Evolutionary conservation across 2,888 invertebrate genomes (phyloP).

Genomic region (Melinaea marsaeus): DNA sequence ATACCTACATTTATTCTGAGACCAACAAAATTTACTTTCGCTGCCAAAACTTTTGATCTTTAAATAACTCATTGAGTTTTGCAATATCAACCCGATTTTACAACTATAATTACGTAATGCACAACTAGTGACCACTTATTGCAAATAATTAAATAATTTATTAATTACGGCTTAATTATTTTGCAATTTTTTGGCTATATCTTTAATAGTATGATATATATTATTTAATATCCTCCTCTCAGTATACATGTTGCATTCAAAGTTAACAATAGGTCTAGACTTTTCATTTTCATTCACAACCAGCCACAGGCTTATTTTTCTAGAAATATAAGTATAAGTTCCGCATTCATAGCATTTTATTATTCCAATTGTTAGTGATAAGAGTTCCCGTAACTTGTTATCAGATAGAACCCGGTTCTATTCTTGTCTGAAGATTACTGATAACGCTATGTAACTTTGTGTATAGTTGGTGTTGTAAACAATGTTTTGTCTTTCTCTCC

Average conservation of each 20-base stretch:
- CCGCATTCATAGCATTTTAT: neutral
- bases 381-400: slow-evolving; percentile 4
- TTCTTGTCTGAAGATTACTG: slow-evolving; percentile 4
- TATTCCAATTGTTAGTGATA: slow-evolving; percentile 1
- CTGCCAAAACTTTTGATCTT: too few species aligned
- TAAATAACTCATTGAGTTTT: too few species aligned
- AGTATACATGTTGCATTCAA: slow-evolving; percentile 7
- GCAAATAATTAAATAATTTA: too few species aligned
- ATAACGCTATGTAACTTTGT: neutral
- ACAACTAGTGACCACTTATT: too few species aligned
- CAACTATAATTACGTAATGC: too few species aligned
- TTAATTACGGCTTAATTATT: too few species aligned
- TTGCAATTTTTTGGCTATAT: too few species aligned
- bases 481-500: neutral
- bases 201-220: too few species aligned
- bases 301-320: slow-evolving; percentile 7
- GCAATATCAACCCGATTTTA: too few species aligned
- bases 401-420: neutral
- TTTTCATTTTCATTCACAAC: slow-evolving; percentile 40
- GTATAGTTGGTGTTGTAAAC: neutral
- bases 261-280: slow-evolving; percentile 54
- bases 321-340: neutral
- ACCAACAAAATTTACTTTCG: too few species aligned
- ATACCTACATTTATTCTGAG: too few species aligned
- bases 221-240: too few species aligned